Evolutionary conservation across 2,797 vertebrate species (phyloP), one percentile per base, ranked within the genome.

Genomic region (Darevskia mixta): DNA sequence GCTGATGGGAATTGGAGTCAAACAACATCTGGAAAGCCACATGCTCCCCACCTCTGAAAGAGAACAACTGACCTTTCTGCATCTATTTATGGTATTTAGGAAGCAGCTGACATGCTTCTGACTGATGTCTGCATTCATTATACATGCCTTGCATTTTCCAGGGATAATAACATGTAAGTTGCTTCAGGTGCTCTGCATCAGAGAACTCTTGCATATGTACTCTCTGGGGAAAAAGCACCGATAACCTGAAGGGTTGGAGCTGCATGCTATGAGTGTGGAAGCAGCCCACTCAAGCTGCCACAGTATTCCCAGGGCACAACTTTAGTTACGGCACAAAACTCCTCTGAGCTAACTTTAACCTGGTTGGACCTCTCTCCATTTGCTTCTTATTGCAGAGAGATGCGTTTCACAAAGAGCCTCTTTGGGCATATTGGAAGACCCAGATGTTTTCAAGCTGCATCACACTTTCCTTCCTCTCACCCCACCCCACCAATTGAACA

Each of bases 131-230:
- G 72, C 41, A 84, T 90, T 91, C 43, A 86, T 90, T 93, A 92
- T 92, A 87, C 87, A 94, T 88, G 8, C 32, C 66, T 81, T 69
- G 69, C 79, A 75, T 76, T 86, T 72, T 23, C 38, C 64, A 69
- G 61, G 93, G 88, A 87, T 91, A 92, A 81, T 88, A 91, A 87
- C 61, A 83, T 10, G 86, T 84, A 23, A 69, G 23, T 75, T 87
- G 18, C 69, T 90, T 87, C 86, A 82, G 71, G 71, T 61, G 89
- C 1, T 72, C 87, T 49, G 83, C 55, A 7, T 43, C 69, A 86
- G 1, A 11, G 72, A 89, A 76, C 3, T 89, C 58, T 90, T 89
- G 75, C 35, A 43, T 85, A 15, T 66, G 45, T 2, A 11, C 55
- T 66, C 38, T 91, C 75, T 72, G 83, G 55, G 13, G 61, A 55